Evolutionary conservation across 2,888 invertebrate species (phyloP).

Genomic region (Fabriciana adippe): DNA sequence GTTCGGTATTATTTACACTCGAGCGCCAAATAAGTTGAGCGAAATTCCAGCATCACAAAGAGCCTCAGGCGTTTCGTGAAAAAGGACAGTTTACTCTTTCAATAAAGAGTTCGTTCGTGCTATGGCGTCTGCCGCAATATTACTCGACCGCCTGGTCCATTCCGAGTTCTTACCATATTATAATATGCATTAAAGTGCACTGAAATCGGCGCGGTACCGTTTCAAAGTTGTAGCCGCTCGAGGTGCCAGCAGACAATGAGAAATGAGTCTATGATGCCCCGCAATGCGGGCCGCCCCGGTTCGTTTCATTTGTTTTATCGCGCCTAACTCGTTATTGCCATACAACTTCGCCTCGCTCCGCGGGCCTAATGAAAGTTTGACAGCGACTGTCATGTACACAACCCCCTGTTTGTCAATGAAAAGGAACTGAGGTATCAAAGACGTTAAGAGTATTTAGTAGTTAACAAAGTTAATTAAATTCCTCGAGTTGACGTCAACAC

Average conservation of each 20-base stretch:
- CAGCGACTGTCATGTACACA: conserved; percentile 72
- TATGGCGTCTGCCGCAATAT: conserved; percentile 65
- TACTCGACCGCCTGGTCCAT: conserved; percentile 69
- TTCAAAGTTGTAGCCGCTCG: conserved; percentile 63
- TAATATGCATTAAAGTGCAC: conserved; percentile 81
- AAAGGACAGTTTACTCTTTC: conserved; percentile 80
- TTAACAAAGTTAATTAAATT: conserved; percentile 82
- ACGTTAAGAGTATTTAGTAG: conserved; percentile 82
- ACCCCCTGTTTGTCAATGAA: conserved; percentile 73
- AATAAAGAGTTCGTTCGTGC: conserved; percentile 70
- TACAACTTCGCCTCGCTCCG: conserved; percentile 60
- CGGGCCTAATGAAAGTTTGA: conserved; percentile 74
- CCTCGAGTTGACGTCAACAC: conserved; percentile 72
- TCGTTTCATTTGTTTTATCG: conserved; percentile 77
- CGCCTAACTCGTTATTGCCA: conserved; percentile 77
- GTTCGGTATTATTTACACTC: conserved; percentile 71
- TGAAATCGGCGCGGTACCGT: conserved; percentile 52
- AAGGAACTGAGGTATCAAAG: conserved; percentile 76
- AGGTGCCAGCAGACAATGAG: conserved; percentile 72
- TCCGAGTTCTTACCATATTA: conserved; percentile 75
- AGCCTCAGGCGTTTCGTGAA: conserved; percentile 67
- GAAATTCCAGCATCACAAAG: conserved; percentile 69
- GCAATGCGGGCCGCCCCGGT: conserved; percentile 71
- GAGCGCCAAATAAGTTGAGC: conserved; percentile 71
- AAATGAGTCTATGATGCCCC: conserved; percentile 76